Conservation (phyloP, 1,140 invertebrate genomes). For the Hypsibius dujardini region DNA sequence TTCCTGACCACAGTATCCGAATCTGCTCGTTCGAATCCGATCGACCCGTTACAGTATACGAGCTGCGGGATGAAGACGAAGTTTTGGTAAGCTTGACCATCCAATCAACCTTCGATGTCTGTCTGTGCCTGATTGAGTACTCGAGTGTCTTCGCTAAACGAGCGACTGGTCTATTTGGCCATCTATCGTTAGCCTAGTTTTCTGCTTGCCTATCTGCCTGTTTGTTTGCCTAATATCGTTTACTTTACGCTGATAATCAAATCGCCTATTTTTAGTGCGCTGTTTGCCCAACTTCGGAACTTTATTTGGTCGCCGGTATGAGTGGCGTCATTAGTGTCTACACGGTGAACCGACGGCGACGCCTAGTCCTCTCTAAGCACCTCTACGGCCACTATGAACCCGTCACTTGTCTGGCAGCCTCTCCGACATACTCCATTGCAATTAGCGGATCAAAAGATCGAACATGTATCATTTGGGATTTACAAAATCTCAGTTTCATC, state of each 20-base stretch:
- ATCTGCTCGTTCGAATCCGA: constrained; percentile 90
- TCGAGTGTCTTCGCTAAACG: not conserved
- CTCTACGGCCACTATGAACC: constrained; percentile 89
- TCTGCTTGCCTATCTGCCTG: too few species aligned
- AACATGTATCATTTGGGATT: constrained; percentile 89
- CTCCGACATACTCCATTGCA: constrained; percentile 75
- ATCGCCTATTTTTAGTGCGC: constrained; percentile 13
- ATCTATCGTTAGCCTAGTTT: not conserved
- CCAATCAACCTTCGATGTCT: not conserved
- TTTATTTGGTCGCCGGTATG: constrained; percentile 9
- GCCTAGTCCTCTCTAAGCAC: constrained; percentile 39
- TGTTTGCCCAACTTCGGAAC: not conserved
- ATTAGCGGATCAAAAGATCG: constrained; percentile 77
- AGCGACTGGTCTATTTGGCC: not conserved
- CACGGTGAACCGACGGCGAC: constrained; percentile 22
- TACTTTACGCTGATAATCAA: too few species aligned
- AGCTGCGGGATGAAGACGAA: constrained; percentile 15
- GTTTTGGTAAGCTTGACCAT: not conserved
- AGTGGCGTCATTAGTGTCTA: not conserved
- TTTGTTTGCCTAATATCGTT: too few species aligned
- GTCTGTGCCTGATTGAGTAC: too few species aligned
- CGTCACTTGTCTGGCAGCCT: constrained; percentile 75
- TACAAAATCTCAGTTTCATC: constrained; percentile 75
- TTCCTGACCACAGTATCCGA: constrained; percentile 83
- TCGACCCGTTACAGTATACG: constrained; percentile 6